phyloP scores from a whole-genome alignment of 2,797 vertebrate species.

The Rhabdomys pumilio region DNA sequence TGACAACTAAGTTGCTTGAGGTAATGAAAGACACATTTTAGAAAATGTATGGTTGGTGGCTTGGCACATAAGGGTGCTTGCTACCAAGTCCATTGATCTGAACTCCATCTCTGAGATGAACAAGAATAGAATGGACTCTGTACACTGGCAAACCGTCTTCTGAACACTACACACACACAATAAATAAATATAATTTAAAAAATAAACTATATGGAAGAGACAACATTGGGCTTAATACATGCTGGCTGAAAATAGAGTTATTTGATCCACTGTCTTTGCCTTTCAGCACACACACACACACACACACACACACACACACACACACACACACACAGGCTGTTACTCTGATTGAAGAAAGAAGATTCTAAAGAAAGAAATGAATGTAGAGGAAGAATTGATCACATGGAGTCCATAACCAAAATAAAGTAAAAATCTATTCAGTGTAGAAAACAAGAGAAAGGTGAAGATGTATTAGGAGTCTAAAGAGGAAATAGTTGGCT shows the following conservation, averaged over 20 bases:
- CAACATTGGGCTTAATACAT: background rate
- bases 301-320: too few species aligned
- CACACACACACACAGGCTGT: background rate
- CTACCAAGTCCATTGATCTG: background rate
- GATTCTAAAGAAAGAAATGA: background rate
- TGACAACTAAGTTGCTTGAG: background rate
- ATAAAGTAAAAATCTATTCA: background rate
- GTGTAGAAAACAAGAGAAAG: background rate
- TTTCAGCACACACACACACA: background rate
- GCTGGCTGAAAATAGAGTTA: background rate
- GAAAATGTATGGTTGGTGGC: background rate
- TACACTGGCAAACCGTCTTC: background rate
- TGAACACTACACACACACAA: background rate
- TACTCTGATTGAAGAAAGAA: background rate
- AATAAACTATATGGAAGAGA: background rate
- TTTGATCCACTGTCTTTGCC: background rate
- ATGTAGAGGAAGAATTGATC: background rate
- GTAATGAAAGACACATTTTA: slow-evolving; percentile 19
- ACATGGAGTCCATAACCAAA: background rate
- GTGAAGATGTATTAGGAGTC: background rate
- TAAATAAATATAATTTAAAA: background rate
- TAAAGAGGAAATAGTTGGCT: background rate
- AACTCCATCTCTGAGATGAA: background rate
- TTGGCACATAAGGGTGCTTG: background rate
- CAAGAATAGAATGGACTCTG: background rate